These are phyloP conservation scores for Diplazon laetatorius DNA, from an alignment of 2,888 invertebrate species.

Conservation along the genomic window DNA sequence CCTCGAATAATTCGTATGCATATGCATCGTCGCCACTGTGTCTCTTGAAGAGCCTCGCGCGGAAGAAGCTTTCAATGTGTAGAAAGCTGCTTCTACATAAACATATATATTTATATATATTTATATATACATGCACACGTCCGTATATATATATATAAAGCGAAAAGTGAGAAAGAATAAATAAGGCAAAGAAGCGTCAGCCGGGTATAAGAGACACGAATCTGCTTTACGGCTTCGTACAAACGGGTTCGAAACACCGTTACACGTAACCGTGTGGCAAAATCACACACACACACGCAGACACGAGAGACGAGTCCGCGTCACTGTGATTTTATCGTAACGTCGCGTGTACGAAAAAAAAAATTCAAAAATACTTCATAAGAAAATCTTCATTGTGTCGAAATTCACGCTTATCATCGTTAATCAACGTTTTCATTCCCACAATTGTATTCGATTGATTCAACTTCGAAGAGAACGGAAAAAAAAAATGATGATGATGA, in stretches of 20 bases:
- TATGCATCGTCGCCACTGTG: constrained; percentile 51
- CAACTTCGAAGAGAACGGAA: no score
- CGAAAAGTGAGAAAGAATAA: constrained; percentile 38
- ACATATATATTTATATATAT: constrained; percentile 3
- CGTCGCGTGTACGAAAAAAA: neutral
- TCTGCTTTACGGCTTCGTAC: constrained; percentile 53
- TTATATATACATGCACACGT: neutral
- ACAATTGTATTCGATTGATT: neutral
- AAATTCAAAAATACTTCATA: neutral
- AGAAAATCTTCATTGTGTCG: neutral
- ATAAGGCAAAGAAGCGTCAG: constrained; percentile 22
- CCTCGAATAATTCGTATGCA: constrained; percentile 61
- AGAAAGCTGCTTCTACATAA: no score
- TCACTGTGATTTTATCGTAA: constrained; percentile 3
- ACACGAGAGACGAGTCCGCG: constrained; percentile 13
- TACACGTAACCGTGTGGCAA: constrained; percentile 57
- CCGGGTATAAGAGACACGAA: constrained; percentile 30
- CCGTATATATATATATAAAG: no score
- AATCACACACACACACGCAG: constrained; percentile 42
- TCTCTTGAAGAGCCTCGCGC: constrained; percentile 31
- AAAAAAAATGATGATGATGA: no score
- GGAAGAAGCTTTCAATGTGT: constrained; percentile 28
- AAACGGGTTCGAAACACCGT: constrained; percentile 63
- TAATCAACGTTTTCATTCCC: neutral
- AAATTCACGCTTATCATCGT: no score